Conservation (phyloP, 2,113 vertebrate genomes). For the Salvelinus alpinus region DNA sequence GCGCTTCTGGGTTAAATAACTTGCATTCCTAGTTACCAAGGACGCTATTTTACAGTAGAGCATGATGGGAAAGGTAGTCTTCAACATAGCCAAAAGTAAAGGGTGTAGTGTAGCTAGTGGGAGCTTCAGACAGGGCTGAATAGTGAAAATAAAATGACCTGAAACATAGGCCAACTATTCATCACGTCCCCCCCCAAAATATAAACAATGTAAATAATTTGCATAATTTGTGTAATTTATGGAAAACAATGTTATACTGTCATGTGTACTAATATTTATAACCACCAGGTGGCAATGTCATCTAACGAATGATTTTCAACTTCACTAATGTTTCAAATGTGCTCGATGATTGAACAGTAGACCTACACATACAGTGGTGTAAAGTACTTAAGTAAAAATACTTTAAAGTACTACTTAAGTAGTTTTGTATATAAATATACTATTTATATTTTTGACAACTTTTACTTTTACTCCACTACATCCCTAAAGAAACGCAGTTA, state of each 20-base stretch:
- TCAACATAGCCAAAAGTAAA: not conserved
- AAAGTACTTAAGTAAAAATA: too few species aligned
- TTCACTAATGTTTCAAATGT: not conserved
- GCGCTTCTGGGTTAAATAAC: constrained; percentile 51
- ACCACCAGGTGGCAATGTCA: not conserved
- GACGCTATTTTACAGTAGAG: constrained; percentile 37
- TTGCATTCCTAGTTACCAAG: constrained; percentile 28
- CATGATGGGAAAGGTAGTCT: constrained; percentile 58
- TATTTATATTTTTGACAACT: too few species aligned
- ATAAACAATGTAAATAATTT: not conserved
- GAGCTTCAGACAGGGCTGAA: too few species aligned
- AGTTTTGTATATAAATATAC: too few species aligned
- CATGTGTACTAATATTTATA: not conserved
- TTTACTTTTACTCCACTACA: too few species aligned
- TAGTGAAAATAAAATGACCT: too few species aligned
- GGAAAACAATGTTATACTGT: not conserved
- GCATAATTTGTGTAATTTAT: not conserved
- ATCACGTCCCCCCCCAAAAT: not conserved
- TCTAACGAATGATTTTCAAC: not conserved
- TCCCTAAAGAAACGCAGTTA: too few species aligned
- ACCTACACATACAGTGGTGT: too few species aligned
- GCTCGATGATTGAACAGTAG: too few species aligned
- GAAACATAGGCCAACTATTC: not conserved
- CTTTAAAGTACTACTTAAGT: too few species aligned
- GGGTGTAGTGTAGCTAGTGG: too few species aligned